phyloP scores from a whole-genome alignment of 2,888 invertebrate genomes.

The Phengaris arion region DNA sequence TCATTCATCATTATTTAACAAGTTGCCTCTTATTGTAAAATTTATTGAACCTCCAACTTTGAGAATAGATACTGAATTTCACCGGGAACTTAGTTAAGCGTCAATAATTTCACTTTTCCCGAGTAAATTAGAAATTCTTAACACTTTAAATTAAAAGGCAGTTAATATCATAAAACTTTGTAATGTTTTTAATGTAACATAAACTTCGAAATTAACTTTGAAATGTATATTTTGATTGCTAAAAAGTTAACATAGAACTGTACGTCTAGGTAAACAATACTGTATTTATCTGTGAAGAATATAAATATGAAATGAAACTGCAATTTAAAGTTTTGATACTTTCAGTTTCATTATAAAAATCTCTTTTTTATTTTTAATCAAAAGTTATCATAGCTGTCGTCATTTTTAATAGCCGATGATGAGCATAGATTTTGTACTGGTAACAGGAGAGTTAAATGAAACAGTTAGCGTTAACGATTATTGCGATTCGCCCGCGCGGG shows the following conservation, averaged over 20 bases:
- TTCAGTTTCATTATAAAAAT: background rate
- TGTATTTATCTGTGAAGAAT: too few species aligned
- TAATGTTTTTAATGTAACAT: background rate
- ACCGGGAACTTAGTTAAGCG: background rate
- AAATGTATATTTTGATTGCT: background rate
- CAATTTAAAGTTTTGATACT: background rate
- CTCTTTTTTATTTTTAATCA: slow-evolving; percentile 42
- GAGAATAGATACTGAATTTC: background rate
- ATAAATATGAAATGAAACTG: too few species aligned
- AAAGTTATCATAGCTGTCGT: slow-evolving; percentile 25
- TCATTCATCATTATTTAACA: slow-evolving; percentile 26
- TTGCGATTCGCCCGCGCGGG: slow-evolving; percentile 55
- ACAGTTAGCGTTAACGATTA: slow-evolving; percentile 67
- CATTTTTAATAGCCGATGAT: slow-evolving; percentile 38
- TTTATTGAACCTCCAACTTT: slow-evolving; percentile 20
- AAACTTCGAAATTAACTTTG: background rate
- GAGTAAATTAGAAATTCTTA: background rate
- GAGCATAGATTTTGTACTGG: slow-evolving; percentile 50
- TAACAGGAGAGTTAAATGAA: slow-evolving; percentile 54
- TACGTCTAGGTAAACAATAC: too few species aligned
- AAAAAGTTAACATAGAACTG: background rate
- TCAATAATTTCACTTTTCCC: background rate
- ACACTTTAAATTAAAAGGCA: background rate
- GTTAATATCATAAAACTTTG: slow-evolving; percentile 8
- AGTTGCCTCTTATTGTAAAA: slow-evolving; percentile 17